Evolutionary conservation across 2,797 vertebrate genomes (phyloP), one percentile per base, ranked within the genome.

Genomic region (Hephaestus fuliginosus): DNA sequence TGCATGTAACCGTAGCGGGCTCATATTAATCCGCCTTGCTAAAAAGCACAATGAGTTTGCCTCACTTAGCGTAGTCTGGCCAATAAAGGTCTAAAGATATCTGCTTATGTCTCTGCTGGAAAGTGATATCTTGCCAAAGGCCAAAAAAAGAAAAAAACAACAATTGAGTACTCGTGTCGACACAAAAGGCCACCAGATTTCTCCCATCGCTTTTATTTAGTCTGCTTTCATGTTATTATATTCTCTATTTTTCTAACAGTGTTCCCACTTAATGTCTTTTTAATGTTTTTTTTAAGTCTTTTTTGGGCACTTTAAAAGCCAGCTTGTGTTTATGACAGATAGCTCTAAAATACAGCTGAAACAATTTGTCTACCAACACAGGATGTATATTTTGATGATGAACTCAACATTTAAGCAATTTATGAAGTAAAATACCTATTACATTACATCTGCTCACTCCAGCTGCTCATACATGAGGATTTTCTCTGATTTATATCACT

Each of bases 31-130:
- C 89, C 80, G 76, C 33, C 61, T 73, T 20, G n/a, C 51, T 77
- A 53, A 86, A 88, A 89, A 78, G 83, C 81, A 87, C 83, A 91
- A 76, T 60, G 72, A n/a, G 57, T 84, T 83, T 53, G 61, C 36
- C 1, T 76, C 68, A 70, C 53, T 79, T 64, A 60, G 33, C 10
- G 10, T n/a, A 78, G 70, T 68, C 74, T 2, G 13, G 81, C 74
- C 86, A 86, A 91, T 90, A 72, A 80, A 20, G 60, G 7, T 39
- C 61, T 67, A 25, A 85, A 86, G 57, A 85, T 43, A 88, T 78
- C 70, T 13, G 55, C 70, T 90, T 74, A 86, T 33, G 61, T 73
- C 77, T 28, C 65, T 13, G 72, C 80, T 73, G 82, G 82, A 83
- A 72, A 79, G 70, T 2, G 1, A 82, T 39, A 56, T 41, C 51